phyloP scores from a whole-genome alignment of 2,797 vertebrate genomes.

The Microcaecilia unicolor region DNA sequence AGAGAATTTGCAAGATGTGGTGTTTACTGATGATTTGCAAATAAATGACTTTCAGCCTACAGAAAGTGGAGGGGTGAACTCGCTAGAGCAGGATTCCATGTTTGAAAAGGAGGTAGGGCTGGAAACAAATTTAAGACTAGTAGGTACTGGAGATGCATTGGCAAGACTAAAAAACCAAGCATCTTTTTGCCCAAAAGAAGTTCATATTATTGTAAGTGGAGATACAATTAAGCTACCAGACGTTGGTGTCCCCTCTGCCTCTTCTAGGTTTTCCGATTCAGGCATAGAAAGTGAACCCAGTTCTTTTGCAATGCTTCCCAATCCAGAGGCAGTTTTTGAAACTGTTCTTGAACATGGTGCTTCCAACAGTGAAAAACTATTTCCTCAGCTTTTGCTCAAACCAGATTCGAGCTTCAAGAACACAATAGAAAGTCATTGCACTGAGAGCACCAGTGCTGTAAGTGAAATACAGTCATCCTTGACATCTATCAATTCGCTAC shows the following conservation, averaged over 20 bases:
- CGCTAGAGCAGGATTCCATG: slow-evolving; percentile 35
- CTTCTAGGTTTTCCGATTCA: slow-evolving; percentile 92
- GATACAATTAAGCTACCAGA: slow-evolving; percentile 65
- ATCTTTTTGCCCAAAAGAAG: slow-evolving; percentile 44
- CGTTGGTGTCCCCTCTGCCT: slow-evolving; percentile 54
- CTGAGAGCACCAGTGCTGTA: slow-evolving; percentile 78
- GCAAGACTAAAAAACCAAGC: slow-evolving; percentile 39
- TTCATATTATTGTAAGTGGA: slow-evolving; percentile 43
- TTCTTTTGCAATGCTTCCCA: slow-evolving; percentile 78
- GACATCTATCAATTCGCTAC: slow-evolving; percentile 94
- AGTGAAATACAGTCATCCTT: slow-evolving; percentile 94
- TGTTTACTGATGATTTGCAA: slow-evolving; percentile 32
- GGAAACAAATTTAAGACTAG: slow-evolving; percentile 29
- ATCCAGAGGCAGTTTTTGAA: slow-evolving; percentile 48
- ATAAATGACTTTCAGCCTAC: slow-evolving; percentile 21
- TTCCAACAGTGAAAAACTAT: slow-evolving; percentile 51
- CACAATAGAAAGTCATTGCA: slow-evolving; percentile 59
- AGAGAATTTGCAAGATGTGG: slow-evolving; percentile 27
- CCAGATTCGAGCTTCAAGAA: slow-evolving; percentile 52
- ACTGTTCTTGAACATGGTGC: slow-evolving; percentile 39
- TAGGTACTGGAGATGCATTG: slow-evolving; percentile 31
- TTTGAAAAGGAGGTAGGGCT: slow-evolving; percentile 52
- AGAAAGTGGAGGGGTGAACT: slow-evolving; percentile 31
- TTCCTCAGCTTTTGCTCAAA: slow-evolving; percentile 57
- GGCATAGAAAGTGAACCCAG: slow-evolving; percentile 93